Evolutionary conservation across 2,797 vertebrate species (phyloP).

Genomic region (Acrocephalus scirpaceus): DNA sequence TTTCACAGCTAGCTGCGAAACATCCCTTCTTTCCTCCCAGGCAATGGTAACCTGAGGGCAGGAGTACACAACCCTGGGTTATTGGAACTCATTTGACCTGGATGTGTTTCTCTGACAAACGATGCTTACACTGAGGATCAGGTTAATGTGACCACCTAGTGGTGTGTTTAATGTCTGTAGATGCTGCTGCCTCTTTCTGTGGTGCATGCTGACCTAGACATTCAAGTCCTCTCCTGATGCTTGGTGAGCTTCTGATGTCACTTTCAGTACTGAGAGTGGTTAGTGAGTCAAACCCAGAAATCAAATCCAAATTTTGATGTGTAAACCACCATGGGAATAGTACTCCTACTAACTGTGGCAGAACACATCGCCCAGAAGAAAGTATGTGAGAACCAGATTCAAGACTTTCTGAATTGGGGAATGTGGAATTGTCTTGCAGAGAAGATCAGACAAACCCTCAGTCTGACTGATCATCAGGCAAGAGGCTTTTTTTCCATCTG

Average conservation of each 20-base stretch:
- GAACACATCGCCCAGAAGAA: not conserved
- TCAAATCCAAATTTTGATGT: conserved; percentile 34
- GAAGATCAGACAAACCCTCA: conserved; percentile 40
- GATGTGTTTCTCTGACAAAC: not conserved
- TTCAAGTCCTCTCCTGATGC: not conserved
- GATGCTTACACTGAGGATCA: not conserved
- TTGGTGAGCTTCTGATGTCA: conserved; percentile 5
- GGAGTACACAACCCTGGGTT: not conserved
- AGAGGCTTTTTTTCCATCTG: not conserved
- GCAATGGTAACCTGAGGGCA: not conserved
- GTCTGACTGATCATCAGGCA: conserved; percentile 27
- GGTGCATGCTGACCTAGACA: not conserved
- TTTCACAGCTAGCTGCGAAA: not conserved
- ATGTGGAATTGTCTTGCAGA: conserved; percentile 27
- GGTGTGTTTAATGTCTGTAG: not conserved
- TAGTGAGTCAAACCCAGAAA: conserved; percentile 46
- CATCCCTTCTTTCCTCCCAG: not conserved
- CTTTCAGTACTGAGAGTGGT: not conserved
- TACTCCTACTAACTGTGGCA: not conserved
- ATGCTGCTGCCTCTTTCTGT: not conserved
- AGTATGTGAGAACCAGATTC: conserved; percentile 25
- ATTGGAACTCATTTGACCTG: not conserved
- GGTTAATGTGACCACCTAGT: not conserved
- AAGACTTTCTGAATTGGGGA: conserved; percentile 8
- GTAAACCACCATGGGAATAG: not conserved